Base-by-base conservation (phyloP, 2,113 vertebrate species). In the Leptobrachium leishanense region DNA sequence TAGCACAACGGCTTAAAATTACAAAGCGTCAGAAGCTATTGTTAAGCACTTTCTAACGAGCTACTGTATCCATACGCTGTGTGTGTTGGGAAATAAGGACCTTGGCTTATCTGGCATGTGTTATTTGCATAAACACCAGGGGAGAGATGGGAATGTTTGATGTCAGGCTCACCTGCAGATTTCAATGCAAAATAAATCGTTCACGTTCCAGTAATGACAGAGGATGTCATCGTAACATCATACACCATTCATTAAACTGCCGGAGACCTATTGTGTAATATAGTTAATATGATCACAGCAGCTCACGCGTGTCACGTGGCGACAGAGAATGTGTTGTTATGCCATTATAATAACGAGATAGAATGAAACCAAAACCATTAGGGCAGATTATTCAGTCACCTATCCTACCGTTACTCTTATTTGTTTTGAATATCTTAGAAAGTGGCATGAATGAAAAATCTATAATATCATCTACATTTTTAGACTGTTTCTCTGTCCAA, bases 31-130 rank as follows among this genome's bases (percentile, higher is more conserved):
- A 31, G 20, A 54, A 72, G 20, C 31, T 10, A 54, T 72, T 54
- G n/a, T 72, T 40, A 72, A 72, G 69, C 20, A 12, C 50, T 59
- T 55, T 53, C 69, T 41, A 72, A 72, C 54, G 20, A 55, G 69
- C 46, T 54, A 40, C 69, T 54, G 69, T 31, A 5, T 59, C 11
- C 13, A 59, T 59, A 15, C 11, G 13, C 55, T 10, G 10, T 4
- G 55, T 2, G 55, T 70, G 68, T 46, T 70, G 43, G n/a, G 43
- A n/a, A 50, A 50, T 44, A 44, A 11, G 43, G 15, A 70, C 43
- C 44, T 15, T 10, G 5, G 20, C 46, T 53, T 72, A 31, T 72
- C n/a, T 13, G 39, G 8, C 31, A 31, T 40, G 0, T 39, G n/a
- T 40, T 46, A 54, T 72, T 72, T 72, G 69, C 44, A 72, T 72